phyloP scores from a whole-genome alignment of 2,113 vertebrate species.

The Stegostoma tigrinum region DNA sequence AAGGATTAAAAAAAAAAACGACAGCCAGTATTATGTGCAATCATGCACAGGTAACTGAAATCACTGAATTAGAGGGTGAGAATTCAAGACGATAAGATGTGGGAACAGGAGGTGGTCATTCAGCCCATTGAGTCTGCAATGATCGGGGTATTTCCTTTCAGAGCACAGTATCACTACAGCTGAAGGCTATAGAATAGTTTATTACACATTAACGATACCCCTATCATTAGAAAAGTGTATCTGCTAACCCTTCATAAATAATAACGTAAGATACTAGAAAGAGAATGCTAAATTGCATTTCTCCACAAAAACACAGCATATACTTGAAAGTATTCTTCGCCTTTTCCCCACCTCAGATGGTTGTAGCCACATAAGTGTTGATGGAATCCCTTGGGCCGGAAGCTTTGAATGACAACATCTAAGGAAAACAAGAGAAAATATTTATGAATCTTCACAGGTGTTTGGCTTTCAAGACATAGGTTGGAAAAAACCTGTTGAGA shows the following conservation, averaged over 20 bases:
- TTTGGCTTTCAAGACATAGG: background rate
- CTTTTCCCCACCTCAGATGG: slow-evolving; percentile 59
- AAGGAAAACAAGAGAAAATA: background rate
- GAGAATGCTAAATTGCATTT: background rate
- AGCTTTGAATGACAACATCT: slow-evolving; percentile 77
- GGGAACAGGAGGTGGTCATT: too few relatives aligned
- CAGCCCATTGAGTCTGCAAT: too few relatives aligned
- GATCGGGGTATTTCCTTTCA: too few relatives aligned
- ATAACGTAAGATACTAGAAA: background rate
- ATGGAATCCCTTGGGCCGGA: slow-evolving; percentile 81
- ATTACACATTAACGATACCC: too few relatives aligned
- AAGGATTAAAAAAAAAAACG: too few relatives aligned
- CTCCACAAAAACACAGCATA: background rate
- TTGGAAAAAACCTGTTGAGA: background rate
- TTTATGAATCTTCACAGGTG: background rate
- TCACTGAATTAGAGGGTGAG: too few relatives aligned
- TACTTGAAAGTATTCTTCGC: background rate
- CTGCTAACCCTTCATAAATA: too few relatives aligned
- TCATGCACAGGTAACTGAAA: too few relatives aligned
- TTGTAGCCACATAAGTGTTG: slow-evolving; percentile 71
- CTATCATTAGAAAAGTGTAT: background rate
- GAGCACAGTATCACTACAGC: too few relatives aligned
- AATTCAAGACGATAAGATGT: too few relatives aligned
- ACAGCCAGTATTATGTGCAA: too few relatives aligned
- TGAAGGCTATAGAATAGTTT: too few relatives aligned